phyloP scores from a whole-genome alignment of 2,113 vertebrate species.

The Desmodus rotundus region DNA sequence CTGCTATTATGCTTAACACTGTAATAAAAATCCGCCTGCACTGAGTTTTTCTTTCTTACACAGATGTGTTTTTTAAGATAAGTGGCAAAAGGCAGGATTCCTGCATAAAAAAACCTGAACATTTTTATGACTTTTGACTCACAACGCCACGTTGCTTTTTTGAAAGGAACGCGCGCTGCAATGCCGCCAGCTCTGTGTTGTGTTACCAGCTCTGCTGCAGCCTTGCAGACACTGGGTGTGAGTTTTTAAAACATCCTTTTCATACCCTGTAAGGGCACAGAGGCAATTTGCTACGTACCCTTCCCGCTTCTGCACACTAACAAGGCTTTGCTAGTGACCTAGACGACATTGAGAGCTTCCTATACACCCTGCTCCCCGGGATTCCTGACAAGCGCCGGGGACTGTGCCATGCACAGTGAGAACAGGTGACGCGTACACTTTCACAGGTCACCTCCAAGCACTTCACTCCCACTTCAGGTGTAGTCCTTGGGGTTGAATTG shows the following conservation, averaged over 20 bases:
- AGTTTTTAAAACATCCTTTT: not conserved
- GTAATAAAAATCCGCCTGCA: conserved; percentile 48
- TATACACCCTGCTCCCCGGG: not conserved
- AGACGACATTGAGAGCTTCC: not conserved
- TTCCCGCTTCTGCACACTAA: not conserved
- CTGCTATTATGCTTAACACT: conserved; percentile 15
- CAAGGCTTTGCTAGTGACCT: not conserved
- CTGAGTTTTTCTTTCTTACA: not conserved
- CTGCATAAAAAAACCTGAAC: not conserved
- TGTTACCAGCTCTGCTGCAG: not conserved
- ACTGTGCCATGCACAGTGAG: rapidly evolving
- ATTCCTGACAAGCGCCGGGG: not conserved
- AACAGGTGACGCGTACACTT: rapidly evolving
- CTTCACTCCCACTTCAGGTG: not conserved
- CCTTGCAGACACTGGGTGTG: not conserved
- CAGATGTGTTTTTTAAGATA: conserved; percentile 26
- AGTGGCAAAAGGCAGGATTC: not conserved
- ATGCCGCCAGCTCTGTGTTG: not conserved
- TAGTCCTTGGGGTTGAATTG: not conserved
- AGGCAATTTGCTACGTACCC: not conserved
- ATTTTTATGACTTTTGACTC: not conserved
- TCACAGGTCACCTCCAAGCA: not conserved
- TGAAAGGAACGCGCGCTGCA: not conserved
- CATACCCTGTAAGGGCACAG: not conserved
- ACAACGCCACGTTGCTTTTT: not conserved